A percentile compares a stretch with the other conserved stretches of the same genome.
phyloP scores from a whole-genome alignment of 2,113 vertebrate species.

The Caranx ignobilis region DNA sequence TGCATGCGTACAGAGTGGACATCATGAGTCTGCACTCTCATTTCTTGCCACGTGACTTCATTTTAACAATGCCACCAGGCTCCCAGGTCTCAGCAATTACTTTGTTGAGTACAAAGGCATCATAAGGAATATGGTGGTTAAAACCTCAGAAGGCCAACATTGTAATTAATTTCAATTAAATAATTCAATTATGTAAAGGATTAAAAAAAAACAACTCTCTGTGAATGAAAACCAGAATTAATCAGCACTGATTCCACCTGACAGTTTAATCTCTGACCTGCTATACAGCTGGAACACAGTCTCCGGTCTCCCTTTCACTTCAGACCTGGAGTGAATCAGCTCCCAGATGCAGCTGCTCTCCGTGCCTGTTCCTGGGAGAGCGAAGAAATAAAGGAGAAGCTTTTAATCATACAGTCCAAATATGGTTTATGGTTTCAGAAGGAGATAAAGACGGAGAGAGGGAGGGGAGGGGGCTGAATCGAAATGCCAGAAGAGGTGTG shows the following conservation, averaged over 20 bases:
- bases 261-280: constrained; percentile 86
- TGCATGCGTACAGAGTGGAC: background rate
- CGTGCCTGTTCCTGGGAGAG: constrained; percentile 79
- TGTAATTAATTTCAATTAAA: background rate
- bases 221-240: background rate
- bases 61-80: background rate
- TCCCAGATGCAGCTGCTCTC: constrained; percentile 96
- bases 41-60: background rate
- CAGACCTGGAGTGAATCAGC: constrained; percentile 95
- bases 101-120: background rate
- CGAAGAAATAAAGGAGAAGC: constrained; percentile 44
- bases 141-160: background rate
- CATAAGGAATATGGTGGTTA: background rate
- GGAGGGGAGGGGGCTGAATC: constrained; percentile 6
- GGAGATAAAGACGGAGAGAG: constrained; percentile 34
- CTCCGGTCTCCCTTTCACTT: constrained; percentile 94
- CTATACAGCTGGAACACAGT: constrained; percentile 94
- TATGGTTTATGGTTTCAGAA: constrained; percentile 66
- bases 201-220: background rate
- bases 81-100: background rate
- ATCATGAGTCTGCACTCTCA: background rate
- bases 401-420: constrained; percentile 65
- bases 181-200: background rate
- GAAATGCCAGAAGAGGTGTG: constrained; percentile 37
- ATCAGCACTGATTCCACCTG: background rate